Evolutionary conservation across 2,797 vertebrate genomes (phyloP).

Genomic region (Peromyscus melanophrys): DNA sequence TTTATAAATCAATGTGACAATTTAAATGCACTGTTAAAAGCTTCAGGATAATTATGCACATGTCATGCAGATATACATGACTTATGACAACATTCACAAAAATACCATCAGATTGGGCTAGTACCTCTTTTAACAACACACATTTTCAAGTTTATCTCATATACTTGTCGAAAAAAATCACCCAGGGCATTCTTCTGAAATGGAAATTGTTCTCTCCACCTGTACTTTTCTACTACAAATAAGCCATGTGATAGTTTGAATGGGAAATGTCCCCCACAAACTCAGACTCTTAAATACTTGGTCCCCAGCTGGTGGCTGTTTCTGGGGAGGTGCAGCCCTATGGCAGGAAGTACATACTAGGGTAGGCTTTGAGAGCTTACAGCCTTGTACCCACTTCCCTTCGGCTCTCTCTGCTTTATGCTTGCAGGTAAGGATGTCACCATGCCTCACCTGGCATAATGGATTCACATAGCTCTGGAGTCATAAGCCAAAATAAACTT

Average conservation of each 20-base stretch:
- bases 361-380: not conserved
- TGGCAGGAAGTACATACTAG: not conserved
- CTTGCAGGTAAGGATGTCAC: not conserved
- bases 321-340: not conserved
- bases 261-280: not conserved
- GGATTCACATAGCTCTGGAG: not conserved
- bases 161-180: slow-evolving; percentile 3
- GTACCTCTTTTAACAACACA: not conserved
- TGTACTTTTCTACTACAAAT: not conserved
- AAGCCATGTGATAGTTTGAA: not conserved
- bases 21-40: not conserved
- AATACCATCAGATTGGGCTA: not conserved
- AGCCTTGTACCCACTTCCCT: not conserved
- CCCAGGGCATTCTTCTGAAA: not conserved
- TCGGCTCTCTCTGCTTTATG: not conserved
- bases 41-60: not conserved
- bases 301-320: not conserved
- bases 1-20: not conserved
- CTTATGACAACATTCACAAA: slow-evolving; percentile 26
- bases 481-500: not conserved
- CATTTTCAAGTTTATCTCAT: slow-evolving; percentile 24
- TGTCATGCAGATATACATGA: not conserved
- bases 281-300: not conserved
- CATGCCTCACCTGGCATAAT: not conserved
- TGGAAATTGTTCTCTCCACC: not conserved